These are phyloP conservation scores for Tinea semifulvella DNA, from an alignment of 2,888 invertebrate genomes.

Conservation along the genomic window DNA sequence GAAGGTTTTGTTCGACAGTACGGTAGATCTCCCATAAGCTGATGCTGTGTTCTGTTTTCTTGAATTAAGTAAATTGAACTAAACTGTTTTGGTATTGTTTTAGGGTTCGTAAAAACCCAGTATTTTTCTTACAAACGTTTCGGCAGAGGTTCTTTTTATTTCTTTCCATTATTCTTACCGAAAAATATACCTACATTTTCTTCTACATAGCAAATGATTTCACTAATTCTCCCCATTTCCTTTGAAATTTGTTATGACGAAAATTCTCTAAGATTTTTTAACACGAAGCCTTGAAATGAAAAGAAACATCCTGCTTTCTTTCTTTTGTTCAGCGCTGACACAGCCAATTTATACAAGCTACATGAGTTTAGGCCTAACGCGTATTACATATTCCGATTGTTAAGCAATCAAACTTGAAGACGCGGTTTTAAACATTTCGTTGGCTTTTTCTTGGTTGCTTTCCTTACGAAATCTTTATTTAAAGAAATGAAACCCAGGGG, in stretches of 20 bases:
- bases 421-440: neutral
- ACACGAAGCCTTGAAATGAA: constrained; percentile 3
- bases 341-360: constrained; percentile 14
- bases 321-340: constrained; percentile 12
- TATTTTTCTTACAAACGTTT: no score
- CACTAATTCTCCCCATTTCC: constrained; percentile 2
- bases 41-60: no score
- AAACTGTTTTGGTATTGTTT: no score
- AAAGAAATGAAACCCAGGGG: constrained; percentile 4
- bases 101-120: no score
- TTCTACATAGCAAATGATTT: neutral
- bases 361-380: constrained; percentile 1
- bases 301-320: constrained; percentile 11
- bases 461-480: neutral
- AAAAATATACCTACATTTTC: constrained; percentile 1
- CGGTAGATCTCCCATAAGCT: no score
- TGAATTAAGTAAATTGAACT: no score
- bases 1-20: no score
- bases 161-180: no score
- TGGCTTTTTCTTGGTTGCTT: neutral
- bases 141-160: no score
- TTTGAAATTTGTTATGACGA: constrained; percentile 9
- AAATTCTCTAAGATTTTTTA: constrained; percentile 11
- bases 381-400: neutral
- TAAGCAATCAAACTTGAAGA: neutral